Evolutionary conservation across 1,140 invertebrate genomes (phyloP), one percentile per base, ranked within the genome.

Genomic region (Diploscapter pachys): DNA sequence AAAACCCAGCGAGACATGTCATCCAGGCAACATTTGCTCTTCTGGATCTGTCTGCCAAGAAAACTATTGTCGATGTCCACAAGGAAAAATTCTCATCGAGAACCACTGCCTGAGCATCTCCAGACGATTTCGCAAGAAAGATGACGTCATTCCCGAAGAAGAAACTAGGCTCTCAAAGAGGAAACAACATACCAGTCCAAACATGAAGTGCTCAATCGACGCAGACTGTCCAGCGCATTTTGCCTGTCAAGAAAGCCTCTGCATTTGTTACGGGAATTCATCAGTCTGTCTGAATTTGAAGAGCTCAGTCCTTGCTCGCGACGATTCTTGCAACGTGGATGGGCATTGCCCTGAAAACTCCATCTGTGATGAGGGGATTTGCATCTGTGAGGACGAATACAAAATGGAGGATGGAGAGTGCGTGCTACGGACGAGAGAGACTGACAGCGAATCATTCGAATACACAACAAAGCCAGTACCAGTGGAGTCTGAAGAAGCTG

Each of bases 31-130:
- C 5, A 51, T 72, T 52, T 72, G 71, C 51, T 6, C 51, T n/a
- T 11, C 56, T 48, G 63, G 59, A 70, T 59, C 48, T n/a, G 48
- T n/a, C 61, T 72, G 71, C 51, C 63, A 5, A 8, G 66, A 78
- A 51, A 63, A 55, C 5, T 55, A 64, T 67, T 81, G 80, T 71
- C 64, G 59, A 9, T 81, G 80, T 59, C 63, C 54, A 31, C 5
- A n/a, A 13, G 76, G 66, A 3, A 57, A 57, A 53, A n/a, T 55
- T 5, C 67, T 69, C 4, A 68, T 76, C 11, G 73, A 63, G 5
- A 82, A 82, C 4, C 51, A 75, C 48, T 81, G 80, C 61, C 57
- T 81, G 2, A 50, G 52, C 31, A 56, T 69, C 61, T 54, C 80
- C 5, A 11, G 65, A 51, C 31, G 31, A 73, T 13, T 72, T 9